Base-by-base conservation (phyloP, 2,888 invertebrate genomes). In the Perithous albicinctus region DNA sequence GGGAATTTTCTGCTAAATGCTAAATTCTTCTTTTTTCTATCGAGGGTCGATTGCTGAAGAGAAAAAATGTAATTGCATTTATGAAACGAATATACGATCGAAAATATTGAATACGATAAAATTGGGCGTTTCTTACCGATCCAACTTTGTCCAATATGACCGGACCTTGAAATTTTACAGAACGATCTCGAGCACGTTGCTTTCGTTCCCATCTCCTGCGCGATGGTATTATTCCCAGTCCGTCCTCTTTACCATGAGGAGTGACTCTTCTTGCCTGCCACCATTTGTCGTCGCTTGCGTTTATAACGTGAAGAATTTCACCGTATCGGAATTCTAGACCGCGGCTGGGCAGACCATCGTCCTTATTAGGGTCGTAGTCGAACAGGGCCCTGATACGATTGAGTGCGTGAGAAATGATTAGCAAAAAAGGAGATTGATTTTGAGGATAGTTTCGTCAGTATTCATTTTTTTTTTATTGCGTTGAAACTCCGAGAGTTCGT, bases 281-380 rank as follows among this genome's bases (percentile, higher is more conserved):
- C 99, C 99, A 99, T 92, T 99, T 99, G 93, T 99, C 99, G 93
- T 99, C 99, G 80, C 98, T 98, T 80, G 99, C 99, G 93, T 99
- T 99, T 85, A 98, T 99, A 82, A 99, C 99, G 93, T 99, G 99
- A 83, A 99, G 94, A 86, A 99, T 99, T 93, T 99, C 99, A 61
- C 99, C 99, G 92, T 99, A 99, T 90, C 96, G 96, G 94, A 99
- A 99, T 38, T 98, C 97, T 90, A 99, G 94, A 73, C 99, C 99
- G 88, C 98, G 95, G 87, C 98, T 98, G 4, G 99, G 99, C 90
- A 99, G 94, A 6, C 99, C 99, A 91, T 99, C 99, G 93, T 99
- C 99, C 92, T 97, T 97, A 90, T 97, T 96, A 12, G 99, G 99
- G 93, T 99, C 99, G 93, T 99, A 99, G 93, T 99, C 99, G 94